phyloP scores from a whole-genome alignment of 2,797 vertebrate species.

The Prunella strophiata region DNA sequence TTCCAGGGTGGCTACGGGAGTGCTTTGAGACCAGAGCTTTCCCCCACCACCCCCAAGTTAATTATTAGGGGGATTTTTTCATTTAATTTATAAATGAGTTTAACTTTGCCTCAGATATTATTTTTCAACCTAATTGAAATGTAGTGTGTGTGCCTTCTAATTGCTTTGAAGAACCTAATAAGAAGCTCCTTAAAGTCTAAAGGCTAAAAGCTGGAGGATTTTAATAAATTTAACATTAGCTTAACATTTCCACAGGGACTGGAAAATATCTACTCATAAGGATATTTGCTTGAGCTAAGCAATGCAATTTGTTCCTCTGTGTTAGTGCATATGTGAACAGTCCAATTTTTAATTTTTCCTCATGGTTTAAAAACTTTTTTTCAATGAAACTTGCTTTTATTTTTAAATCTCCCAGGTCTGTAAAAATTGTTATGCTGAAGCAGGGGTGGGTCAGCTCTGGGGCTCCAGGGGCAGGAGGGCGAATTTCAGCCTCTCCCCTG shows the following conservation, averaged over 20 bases:
- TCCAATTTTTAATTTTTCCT: neutral
- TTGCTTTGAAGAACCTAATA: constrained; percentile 18
- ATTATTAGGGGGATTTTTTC: neutral
- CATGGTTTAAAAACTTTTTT: neutral
- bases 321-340: rapidly evolving
- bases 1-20: rapidly evolving
- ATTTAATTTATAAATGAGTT: neutral
- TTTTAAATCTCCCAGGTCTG: neutral
- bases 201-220: constrained; percentile 26
- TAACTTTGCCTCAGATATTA: neutral
- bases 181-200: constrained; percentile 18
- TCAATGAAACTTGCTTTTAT: neutral
- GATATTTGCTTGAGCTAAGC: constrained; percentile 17
- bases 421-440: neutral
- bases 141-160: neutral
- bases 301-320: neutral
- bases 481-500: rapidly evolving
- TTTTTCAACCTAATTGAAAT: constrained; percentile 22
- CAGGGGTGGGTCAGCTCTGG: neutral
- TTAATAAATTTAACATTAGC: constrained; percentile 50
- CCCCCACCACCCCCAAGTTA: rapidly evolving
- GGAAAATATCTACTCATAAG: neutral
- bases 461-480: neutral
- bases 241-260: neutral
- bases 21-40: neutral